Base-by-base conservation (phyloP, 2,888 invertebrate species). In the Sisyra terminalis region DNA sequence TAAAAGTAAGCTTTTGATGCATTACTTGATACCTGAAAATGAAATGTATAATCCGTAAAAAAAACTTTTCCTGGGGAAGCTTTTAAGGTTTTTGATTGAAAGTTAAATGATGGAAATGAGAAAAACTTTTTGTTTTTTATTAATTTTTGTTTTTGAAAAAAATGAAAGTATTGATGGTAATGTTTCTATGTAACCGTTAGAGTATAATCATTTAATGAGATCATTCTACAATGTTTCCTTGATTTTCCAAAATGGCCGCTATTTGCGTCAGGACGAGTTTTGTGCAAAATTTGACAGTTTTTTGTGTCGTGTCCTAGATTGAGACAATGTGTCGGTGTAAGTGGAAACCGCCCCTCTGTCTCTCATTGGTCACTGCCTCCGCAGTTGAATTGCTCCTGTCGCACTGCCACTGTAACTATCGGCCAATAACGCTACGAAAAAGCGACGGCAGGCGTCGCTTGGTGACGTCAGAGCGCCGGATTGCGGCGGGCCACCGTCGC, bases 201-300 rank as follows among this genome's bases (percentile, higher is more conserved):
- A 38, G 14, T 40, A 16, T 16, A 59, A 60, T 61, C 59, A 59
- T 57, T 58, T 58, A 60, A 61, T 59, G 57, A 57, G 58, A 61
- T 61, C 59, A 59, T 51, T 54, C 57, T 18, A 16, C 60, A 63
- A 62, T 60, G 61, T 61, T 62, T 46, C 49, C 49, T 51, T 53
- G 55, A 29, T 56, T 57, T 57, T 58, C 57, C 61, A 63, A 62
- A 61, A 62, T 62, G 63, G 61, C 61, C 58, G 59, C 55, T 38
- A 30, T 17, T 38, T 38, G 38, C 38, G 38, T 38, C 38, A 38
- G 17, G 18, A 24, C 24, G 24, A 24, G 24, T 24, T 24, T 24
- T 24, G 24, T 24, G 24, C 5, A 24, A 24, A 24, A 24, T 24
- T 24, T 24, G 24, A 24, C 24, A 7, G 13, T 34, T 34, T 34